Evolutionary conservation across 2,113 vertebrate species (phyloP).

Genomic region (Lepus americanus): DNA sequence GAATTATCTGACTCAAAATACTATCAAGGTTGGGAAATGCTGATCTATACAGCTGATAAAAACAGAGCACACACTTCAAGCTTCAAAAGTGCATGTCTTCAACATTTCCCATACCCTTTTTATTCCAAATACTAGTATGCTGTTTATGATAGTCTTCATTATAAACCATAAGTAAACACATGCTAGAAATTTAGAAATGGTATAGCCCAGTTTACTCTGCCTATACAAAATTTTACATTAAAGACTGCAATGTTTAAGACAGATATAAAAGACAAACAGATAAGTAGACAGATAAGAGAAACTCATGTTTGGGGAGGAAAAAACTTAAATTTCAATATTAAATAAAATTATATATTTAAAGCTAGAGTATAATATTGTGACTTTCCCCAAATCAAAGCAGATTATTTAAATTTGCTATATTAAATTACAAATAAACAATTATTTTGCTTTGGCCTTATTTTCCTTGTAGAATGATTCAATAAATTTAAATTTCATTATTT

Average conservation of each 20-base stretch:
- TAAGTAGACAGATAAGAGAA: background rate
- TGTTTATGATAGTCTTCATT: constrained; percentile 43
- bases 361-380: background rate
- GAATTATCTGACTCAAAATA: constrained; percentile 8
- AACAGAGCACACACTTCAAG: constrained; percentile 36
- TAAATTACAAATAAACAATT: constrained; percentile 54
- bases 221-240: constrained; percentile 36
- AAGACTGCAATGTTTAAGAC: background rate
- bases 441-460: constrained; percentile 52
- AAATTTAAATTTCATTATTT: constrained; percentile 71
- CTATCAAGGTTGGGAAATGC: background rate
- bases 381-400: constrained; percentile 49
- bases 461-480: constrained; percentile 46
- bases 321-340: constrained; percentile 25
- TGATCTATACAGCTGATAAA: constrained; percentile 3
- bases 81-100: constrained; percentile 8
- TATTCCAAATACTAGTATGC: constrained; percentile 20
- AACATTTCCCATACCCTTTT: constrained; percentile 29
- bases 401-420: constrained; percentile 28
- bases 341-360: background rate
- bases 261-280: background rate
- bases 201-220: background rate
- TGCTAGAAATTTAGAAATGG: constrained; percentile 55
- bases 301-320: background rate
- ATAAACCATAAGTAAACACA: constrained; percentile 10